phyloP scores from a whole-genome alignment of 2,113 vertebrate genomes.

The Lipotes vexillifer region DNA sequence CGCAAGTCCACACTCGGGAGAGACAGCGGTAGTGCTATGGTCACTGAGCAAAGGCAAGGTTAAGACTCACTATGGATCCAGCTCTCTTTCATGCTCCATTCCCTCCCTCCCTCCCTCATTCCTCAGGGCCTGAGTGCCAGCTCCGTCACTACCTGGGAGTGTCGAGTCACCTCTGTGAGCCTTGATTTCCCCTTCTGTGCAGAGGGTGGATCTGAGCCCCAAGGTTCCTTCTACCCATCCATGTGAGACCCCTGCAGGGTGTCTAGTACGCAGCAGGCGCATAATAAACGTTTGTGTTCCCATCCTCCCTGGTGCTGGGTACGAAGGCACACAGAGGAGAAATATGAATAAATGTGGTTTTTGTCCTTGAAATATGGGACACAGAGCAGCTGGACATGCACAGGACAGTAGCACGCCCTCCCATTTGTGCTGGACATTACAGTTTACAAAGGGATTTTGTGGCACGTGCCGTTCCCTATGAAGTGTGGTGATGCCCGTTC shows the following conservation, averaged over 20 bases:
- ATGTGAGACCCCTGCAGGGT: neutral
- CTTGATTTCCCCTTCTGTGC: neutral
- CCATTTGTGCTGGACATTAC: fast-evolving
- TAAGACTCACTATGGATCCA: neutral
- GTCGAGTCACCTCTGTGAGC: neutral
- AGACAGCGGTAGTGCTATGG: neutral
- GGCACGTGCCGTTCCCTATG: neutral
- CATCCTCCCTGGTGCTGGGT: neutral
- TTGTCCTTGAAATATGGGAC: neutral
- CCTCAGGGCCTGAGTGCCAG: neutral
- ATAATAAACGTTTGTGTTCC: neutral
- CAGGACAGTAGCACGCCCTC: neutral
- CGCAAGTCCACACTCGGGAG: neutral
- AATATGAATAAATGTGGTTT: neutral
- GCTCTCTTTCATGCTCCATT: neutral
- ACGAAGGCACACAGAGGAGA: neutral
- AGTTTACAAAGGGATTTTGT: neutral
- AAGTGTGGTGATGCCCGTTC: fast-evolving
- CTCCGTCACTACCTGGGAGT: neutral
- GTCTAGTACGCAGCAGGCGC: neutral
- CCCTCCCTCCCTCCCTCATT: neutral
- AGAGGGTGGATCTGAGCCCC: neutral
- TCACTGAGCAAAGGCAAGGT: neutral
- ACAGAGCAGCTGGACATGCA: fast-evolving
- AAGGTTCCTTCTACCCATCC: neutral